Evolutionary conservation across 2,797 vertebrate species (phyloP), one percentile per base, ranked within the genome.

Genomic region (Paedocypris micromegethes): DNA sequence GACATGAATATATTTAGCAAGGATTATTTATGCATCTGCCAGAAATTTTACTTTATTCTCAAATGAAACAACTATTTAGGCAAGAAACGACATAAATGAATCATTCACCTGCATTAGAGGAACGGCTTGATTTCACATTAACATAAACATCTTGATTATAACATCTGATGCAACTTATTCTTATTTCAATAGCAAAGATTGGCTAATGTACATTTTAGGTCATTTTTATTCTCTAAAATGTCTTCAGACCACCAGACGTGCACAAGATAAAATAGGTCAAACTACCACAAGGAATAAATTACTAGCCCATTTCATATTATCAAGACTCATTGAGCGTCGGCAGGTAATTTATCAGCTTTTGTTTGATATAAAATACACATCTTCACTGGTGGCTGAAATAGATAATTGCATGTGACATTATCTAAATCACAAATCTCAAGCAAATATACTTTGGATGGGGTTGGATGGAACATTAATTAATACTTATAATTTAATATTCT

Each of bases 401-500:
- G 61, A 50, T 66, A 63, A 60, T 66, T 61, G 58, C 52, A 61
- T 23, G 37, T 61, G 57, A 61, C 58, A 53, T 50, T 42, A 54
- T 66, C 51, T 42, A 65, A 66, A 50, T 59, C 62, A 59, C 59
- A 72, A 72, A 53, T 65, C 62, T 48, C 39, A 66, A 9, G 70
- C 50, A 72, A 72, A 66, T 66, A 72, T 48, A 38, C 39, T 39
- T 59, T 53, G 39, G 38, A 23, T 23, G 23, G 23, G 23, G 23
- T 23, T 23, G 23, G 23, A 23, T 65, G 49, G 49, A 60, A 38
- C 39, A 23, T 1, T 23, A 23, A 23, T 1, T 1, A 23, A 23
- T 23, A 1, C 23, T 23, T 39, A 61, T 61, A 42, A 38, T 53
- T 61, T 5, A 2, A 7, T 53, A 47, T 7, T 41, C 41, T 48